Base-by-base conservation (phyloP, 2,888 invertebrate genomes). In the Desoria tigrina region DNA sequence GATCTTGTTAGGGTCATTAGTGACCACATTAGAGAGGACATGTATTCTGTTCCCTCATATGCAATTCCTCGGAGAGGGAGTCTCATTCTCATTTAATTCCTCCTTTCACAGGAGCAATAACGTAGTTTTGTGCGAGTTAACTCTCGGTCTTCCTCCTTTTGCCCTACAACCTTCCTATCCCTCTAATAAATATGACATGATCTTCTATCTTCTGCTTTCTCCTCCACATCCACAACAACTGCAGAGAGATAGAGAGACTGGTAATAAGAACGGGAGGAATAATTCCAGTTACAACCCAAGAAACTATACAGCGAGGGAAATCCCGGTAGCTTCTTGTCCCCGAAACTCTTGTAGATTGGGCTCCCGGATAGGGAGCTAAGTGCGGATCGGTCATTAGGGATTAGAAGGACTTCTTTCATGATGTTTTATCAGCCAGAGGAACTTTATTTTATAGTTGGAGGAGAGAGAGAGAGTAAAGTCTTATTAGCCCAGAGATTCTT, bases 1-100 rank as follows among this genome's bases (percentile, higher is more conserved):
- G 74, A 71, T 69, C 74, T 74, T 74, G 74, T 74, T 74, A 74
- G 65, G 70, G 69, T 74, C 74, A 74, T 74, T 74, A 74, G 74
- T 74, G 74, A 72, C 72, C 74, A 71, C 72, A 72, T 72, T 74
- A 72, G 65, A 68, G 66, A 59, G 63, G 28, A 42, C 63, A 61
- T 65, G 74, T 71, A 74, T 69, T 72, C 69, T 70, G 64, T 72
- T 72, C 69, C 71, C 72, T 71, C 74, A 66, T 74, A 74, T 72
- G 74, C 74, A 74, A 72, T 72, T 65, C 74, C 72, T 63, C 37
- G 50, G 74, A 72, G 74, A 72, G 63, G 59, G 58, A 58, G 59
- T 59, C 63, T 63, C 70, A 70, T 68, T 67, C 70, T 71, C 66
- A 62, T 66, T 63, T 65, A 57, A 42, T 42, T 57, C 26, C 42